These are phyloP conservation scores for Drosophila jambulina DNA, from an alignment of 1,140 invertebrate genomes.

Conservation along the genomic window DNA sequence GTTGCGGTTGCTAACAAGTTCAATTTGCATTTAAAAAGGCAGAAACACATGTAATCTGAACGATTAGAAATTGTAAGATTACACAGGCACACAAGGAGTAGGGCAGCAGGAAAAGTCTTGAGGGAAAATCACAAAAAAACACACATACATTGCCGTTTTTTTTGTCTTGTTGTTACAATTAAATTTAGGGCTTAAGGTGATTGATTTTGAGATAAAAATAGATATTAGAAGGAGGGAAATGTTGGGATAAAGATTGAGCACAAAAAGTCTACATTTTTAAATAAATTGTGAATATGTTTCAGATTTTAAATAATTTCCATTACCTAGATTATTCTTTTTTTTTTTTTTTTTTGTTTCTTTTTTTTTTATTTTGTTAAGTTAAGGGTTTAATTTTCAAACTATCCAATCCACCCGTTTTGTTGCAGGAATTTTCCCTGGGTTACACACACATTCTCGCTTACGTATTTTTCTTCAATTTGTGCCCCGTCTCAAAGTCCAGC, in stretches of 20 bases:
- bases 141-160: background rate
- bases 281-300: no score
- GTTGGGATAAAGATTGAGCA: no score
- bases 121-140: background rate
- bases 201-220: constrained; percentile 13
- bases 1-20: constrained; percentile 74
- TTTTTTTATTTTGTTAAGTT: background rate
- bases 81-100: constrained; percentile 6
- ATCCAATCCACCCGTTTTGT: background rate
- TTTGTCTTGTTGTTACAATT: constrained; percentile 1
- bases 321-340: background rate
- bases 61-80: constrained; percentile 79
- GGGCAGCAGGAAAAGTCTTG: constrained; percentile 2
- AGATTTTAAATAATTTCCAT: no score
- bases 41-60: constrained; percentile 81
- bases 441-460: constrained; percentile 5
- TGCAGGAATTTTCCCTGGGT: background rate
- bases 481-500: constrained; percentile 34
- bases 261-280: no score
- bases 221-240: background rate
- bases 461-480: constrained; percentile 68
- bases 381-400: background rate
- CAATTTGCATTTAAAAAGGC: constrained; percentile 81
- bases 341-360: background rate
- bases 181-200: constrained; percentile 1